A percentile compares a stretch with the other conserved stretches of the same genome.
Evolutionary conservation across 2,797 vertebrate species (phyloP).

Genomic region (Premnoplex brunnescens): DNA sequence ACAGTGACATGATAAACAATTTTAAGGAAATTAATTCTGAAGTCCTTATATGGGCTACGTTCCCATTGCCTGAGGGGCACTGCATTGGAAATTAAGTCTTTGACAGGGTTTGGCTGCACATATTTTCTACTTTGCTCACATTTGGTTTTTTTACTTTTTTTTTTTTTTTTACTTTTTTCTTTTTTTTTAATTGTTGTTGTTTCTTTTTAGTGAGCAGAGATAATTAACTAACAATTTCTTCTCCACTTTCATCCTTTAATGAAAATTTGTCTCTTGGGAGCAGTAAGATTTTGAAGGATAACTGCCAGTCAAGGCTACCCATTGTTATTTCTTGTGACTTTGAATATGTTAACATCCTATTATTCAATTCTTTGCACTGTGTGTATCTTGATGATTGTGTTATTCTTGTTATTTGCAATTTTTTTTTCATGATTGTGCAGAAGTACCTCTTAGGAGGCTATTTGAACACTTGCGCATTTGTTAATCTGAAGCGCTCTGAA

Average conservation of each 20-base stretch:
- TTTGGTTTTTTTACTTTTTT: background rate
- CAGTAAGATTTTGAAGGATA: slow-evolving; percentile 45
- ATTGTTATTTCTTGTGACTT: slow-evolving; percentile 37
- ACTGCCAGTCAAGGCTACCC: slow-evolving; percentile 46
- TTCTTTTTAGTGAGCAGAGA: slow-evolving; percentile 7
- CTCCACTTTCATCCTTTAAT: slow-evolving; percentile 32
- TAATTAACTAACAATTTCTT: slow-evolving; percentile 49
- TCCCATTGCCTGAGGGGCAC: background rate
- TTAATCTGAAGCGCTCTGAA: background rate
- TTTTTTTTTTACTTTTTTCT: background rate
- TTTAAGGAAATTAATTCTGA: slow-evolving; percentile 48
- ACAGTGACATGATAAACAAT: slow-evolving; percentile 35
- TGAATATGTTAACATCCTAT: slow-evolving; percentile 47
- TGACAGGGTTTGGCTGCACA: background rate
- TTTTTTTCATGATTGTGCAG: background rate
- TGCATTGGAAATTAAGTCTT: slow-evolving; percentile 4
- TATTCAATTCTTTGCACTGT: slow-evolving; percentile 5
- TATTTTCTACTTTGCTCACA: background rate
- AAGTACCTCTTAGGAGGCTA: background rate
- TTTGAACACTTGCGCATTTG: background rate
- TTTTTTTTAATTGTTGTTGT: background rate
- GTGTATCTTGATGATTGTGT: background rate
- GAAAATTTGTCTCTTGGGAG: slow-evolving; percentile 35
- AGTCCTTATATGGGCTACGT: background rate
- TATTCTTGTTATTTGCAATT: background rate